A percentile compares a stretch with the other conserved stretches of the same genome.
These are phyloP conservation scores for Sebastes minor DNA, from an alignment of 2,797 vertebrate genomes.

Conservation along the genomic window DNA sequence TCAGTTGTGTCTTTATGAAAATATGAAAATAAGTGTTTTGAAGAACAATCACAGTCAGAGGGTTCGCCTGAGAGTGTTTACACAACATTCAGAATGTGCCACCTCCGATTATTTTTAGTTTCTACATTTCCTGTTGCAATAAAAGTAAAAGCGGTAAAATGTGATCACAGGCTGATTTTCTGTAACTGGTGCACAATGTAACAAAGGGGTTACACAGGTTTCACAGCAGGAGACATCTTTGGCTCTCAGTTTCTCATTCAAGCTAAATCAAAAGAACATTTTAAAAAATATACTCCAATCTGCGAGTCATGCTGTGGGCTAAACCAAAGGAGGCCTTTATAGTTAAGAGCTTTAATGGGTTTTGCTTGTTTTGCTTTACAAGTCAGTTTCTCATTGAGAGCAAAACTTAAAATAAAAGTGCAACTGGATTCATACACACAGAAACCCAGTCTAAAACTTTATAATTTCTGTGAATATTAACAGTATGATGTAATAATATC, in stretches of 20 bases:
- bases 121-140: not conserved
- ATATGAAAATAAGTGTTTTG: not conserved
- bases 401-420: slow-evolving; percentile 1
- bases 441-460: not conserved
- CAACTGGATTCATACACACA: not conserved
- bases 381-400: not conserved
- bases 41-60: not conserved
- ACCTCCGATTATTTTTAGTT: not conserved
- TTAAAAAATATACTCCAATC: not conserved
- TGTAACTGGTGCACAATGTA: slow-evolving; percentile 19
- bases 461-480: not conserved
- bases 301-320: slow-evolving; percentile 27
- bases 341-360: not conserved
- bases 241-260: slow-evolving; percentile 16
- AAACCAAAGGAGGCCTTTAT: slow-evolving; percentile 8
- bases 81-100: not conserved
- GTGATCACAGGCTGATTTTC: slow-evolving; percentile 25
- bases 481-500: not conserved
- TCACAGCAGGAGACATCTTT: slow-evolving; percentile 32
- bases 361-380: slow-evolving; percentile 20
- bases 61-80: not conserved
- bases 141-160: slow-evolving; percentile 14
- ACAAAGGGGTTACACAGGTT: slow-evolving; percentile 13
- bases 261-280: slow-evolving; percentile 36
- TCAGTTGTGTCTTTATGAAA: not conserved